Conservation (phyloP, 2,888 invertebrate genomes). For the Spisula subtruncata region DNA sequence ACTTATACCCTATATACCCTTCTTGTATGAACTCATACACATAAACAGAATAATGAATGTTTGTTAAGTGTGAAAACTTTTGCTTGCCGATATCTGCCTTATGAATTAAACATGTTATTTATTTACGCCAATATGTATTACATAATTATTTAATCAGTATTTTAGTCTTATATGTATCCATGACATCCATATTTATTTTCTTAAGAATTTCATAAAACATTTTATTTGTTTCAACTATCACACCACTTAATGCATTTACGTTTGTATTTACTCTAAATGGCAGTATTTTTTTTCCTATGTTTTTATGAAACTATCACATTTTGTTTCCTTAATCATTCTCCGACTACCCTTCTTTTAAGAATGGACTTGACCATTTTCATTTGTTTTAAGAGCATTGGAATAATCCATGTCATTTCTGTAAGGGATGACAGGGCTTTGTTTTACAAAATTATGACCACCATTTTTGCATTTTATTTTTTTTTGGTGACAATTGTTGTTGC, state of each 20-base stretch:
- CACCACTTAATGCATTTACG: constrained; percentile 2
- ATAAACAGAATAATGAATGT: too few relatives aligned
- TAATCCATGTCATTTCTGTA: background rate
- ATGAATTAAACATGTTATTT: constrained; percentile 14
- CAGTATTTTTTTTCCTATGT: constrained; percentile 29
- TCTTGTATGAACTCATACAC: too few relatives aligned
- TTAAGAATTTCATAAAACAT: constrained; percentile 27
- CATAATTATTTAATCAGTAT: constrained; percentile 41
- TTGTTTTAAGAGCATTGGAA: background rate
- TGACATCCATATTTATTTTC: constrained; percentile 23
- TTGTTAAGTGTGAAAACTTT: too few relatives aligned
- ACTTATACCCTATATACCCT: too few relatives aligned
- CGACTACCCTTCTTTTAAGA: background rate
- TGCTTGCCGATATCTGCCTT: too few relatives aligned
- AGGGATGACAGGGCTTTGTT: background rate
- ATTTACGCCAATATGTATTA: constrained; percentile 16
- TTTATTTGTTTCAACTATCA: background rate
- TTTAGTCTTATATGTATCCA: constrained; percentile 36
- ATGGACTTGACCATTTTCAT: background rate
- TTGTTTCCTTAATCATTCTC: background rate
- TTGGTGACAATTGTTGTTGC: background rate
- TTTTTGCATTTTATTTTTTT: background rate
- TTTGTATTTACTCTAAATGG: constrained; percentile 22
- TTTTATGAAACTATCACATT: background rate
- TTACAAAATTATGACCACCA: background rate